A percentile compares a stretch with the other conserved stretches of the same genome.
phyloP scores from a whole-genome alignment of 2,888 invertebrate species.

The Arrhopalites spinosus region DNA sequence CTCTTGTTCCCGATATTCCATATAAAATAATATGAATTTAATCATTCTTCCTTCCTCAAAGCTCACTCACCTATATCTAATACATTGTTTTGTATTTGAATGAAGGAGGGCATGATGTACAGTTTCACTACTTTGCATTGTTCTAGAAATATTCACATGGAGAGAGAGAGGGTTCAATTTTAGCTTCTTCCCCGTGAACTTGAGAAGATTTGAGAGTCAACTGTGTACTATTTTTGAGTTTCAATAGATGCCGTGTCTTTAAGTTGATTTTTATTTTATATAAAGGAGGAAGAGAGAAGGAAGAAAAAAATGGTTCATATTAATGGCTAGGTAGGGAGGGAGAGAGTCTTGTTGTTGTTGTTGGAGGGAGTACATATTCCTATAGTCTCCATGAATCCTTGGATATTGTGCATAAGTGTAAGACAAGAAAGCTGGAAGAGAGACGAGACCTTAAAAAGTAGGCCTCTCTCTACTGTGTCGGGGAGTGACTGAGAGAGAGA shows the following conservation, averaged over 20 bases:
- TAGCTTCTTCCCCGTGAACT: constrained; percentile 5
- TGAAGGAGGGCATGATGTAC: not conserved
- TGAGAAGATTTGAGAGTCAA: not conserved
- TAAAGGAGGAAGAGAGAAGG: not conserved
- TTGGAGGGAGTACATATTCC: too few relatives aligned
- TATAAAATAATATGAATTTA: not conserved
- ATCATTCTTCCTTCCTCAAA: constrained; percentile 6
- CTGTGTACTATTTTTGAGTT: constrained; percentile 9
- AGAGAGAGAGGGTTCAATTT: not conserved
- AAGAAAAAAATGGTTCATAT: not conserved
- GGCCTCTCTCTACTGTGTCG: constrained; percentile 2
- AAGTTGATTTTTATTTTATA: too few relatives aligned
- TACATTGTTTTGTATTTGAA: not conserved
- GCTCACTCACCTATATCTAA: not conserved
- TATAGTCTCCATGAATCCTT: too few relatives aligned
- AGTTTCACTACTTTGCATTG: not conserved
- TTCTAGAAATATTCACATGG: too few relatives aligned
- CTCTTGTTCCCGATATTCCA: constrained; percentile 33
- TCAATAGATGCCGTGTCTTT: not conserved
- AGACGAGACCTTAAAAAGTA: constrained; percentile 8
- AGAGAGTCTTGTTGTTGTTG: not conserved
- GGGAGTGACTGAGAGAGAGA: not conserved
- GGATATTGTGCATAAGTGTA: constrained; percentile 11
- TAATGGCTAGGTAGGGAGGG: constrained; percentile 5
- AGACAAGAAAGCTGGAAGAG: constrained; percentile 14